These are phyloP conservation scores for Drosophila ochracea DNA, from an alignment of 2,888 invertebrate species.

Conservation along the genomic window DNA sequence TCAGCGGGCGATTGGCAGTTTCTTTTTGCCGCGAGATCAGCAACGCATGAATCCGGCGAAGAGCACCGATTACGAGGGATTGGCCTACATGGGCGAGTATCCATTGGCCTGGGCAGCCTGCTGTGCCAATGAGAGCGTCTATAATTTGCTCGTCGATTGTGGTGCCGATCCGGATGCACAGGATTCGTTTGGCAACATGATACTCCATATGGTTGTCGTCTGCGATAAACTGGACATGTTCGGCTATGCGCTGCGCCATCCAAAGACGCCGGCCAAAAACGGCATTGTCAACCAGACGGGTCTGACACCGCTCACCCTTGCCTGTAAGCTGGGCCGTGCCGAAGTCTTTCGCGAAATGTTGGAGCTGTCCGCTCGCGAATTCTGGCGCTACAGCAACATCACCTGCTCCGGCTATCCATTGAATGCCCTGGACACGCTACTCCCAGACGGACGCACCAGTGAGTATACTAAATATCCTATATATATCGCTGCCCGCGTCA, in stretches of 20 bases:
- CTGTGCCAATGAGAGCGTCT: constrained; percentile 98
- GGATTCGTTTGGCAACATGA: constrained; percentile 99
- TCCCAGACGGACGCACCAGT: constrained; percentile 98
- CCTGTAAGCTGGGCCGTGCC: constrained; percentile 97
- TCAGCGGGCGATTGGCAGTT: constrained; percentile 97
- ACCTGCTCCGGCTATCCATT: constrained; percentile 99
- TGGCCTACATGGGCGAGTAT: constrained; percentile 98
- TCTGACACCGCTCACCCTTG: constrained; percentile 97
- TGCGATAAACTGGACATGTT: constrained; percentile 99
- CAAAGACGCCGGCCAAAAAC: constrained; percentile 96
- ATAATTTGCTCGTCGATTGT: constrained; percentile 95
- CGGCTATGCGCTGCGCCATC: constrained; percentile 98
- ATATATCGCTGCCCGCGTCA: background rate
- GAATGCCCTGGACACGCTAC: constrained; percentile 97
- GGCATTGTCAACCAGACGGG: constrained; percentile 95
- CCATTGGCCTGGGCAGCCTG: constrained; percentile 99
- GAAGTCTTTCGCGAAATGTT: constrained; percentile 99
- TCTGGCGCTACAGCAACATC: constrained; percentile 99
- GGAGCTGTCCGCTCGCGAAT: constrained; percentile 96
- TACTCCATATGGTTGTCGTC: constrained; percentile 99
- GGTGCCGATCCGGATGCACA: constrained; percentile 98
- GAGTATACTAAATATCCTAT: constrained; percentile 64
- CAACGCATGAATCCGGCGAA: constrained; percentile 92
- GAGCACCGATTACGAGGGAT: constrained; percentile 97
- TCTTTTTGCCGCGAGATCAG: constrained; percentile 98